Conservation (phyloP, 2,888 invertebrate genomes). For the Serripes groenlandicus region DNA sequence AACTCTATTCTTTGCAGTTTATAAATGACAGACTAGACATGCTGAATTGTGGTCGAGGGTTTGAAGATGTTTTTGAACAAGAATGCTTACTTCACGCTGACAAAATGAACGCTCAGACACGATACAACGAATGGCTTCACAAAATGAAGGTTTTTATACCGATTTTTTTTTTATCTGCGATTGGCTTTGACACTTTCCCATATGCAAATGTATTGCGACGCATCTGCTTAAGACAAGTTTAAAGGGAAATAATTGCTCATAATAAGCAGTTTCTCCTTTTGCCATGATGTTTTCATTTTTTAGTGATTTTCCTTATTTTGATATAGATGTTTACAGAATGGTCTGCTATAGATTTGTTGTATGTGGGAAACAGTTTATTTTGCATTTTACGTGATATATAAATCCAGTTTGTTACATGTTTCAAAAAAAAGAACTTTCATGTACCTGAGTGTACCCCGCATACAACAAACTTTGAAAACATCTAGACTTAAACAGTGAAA, state of each 20-base stretch:
- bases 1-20: conserved; percentile 90
- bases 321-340: neutral
- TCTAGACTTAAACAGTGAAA: too few species aligned
- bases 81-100: conserved; percentile 92
- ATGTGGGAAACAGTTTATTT: too few species aligned
- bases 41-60: conserved; percentile 96
- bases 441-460: too few species aligned
- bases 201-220: neutral
- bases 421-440: too few species aligned
- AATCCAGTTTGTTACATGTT: too few species aligned
- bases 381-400: too few species aligned
- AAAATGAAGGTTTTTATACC: conserved; percentile 89
- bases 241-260: neutral
- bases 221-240: neutral
- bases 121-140: conserved; percentile 93
- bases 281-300: neutral
- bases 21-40: conserved; percentile 97
- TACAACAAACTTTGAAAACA: too few species aligned
- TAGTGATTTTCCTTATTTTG: neutral
- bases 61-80: conserved; percentile 97
- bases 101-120: conserved; percentile 89
- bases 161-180: neutral
- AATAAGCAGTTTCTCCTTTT: neutral
- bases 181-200: neutral
- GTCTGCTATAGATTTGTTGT: neutral